Percentiles rank a stretch among this genome's conserved stretches.
These are phyloP conservation scores for Pelmatolapia mariae DNA, from an alignment of 2,113 vertebrate genomes.

Conservation along the genomic window DNA sequence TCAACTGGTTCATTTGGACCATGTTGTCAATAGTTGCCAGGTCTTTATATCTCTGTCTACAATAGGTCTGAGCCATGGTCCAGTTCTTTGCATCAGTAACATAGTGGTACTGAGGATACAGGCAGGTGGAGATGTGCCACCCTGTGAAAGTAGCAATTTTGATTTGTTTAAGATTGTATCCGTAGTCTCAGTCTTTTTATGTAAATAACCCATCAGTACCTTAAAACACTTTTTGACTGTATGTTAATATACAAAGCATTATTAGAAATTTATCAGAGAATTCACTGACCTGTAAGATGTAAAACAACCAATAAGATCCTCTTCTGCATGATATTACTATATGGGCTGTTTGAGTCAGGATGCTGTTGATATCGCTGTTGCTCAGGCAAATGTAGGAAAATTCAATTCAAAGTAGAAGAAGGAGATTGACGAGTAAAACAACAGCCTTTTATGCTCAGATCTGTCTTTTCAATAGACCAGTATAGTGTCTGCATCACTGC, in stretches of 20 bases:
- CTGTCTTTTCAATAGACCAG: not conserved
- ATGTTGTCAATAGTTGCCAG: not conserved
- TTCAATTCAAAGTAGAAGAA: not conserved
- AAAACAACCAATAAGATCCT: not conserved
- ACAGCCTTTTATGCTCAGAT: not conserved
- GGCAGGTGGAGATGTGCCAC: not conserved
- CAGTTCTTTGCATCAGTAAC: not conserved
- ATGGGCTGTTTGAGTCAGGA: not conserved
- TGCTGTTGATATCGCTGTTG: not conserved
- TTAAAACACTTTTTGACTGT: not conserved
- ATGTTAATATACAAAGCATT: not conserved
- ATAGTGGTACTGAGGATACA: not conserved
- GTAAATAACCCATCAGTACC: not conserved
- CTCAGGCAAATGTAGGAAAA: not conserved
- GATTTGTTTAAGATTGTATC: not conserved
- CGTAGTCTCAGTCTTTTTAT: not conserved
- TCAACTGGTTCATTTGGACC: not conserved
- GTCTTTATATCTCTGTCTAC: not conserved
- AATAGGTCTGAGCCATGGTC: not conserved
- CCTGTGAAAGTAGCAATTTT: not conserved
- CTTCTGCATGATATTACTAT: not conserved
- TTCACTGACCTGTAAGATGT: not conserved
- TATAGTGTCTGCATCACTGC: not conserved
- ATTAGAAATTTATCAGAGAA: not conserved
- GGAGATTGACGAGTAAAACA: not conserved